These are phyloP conservation scores for Drusus annulatus DNA, from an alignment of 1,140 invertebrate genomes.

Conservation along the genomic window DNA sequence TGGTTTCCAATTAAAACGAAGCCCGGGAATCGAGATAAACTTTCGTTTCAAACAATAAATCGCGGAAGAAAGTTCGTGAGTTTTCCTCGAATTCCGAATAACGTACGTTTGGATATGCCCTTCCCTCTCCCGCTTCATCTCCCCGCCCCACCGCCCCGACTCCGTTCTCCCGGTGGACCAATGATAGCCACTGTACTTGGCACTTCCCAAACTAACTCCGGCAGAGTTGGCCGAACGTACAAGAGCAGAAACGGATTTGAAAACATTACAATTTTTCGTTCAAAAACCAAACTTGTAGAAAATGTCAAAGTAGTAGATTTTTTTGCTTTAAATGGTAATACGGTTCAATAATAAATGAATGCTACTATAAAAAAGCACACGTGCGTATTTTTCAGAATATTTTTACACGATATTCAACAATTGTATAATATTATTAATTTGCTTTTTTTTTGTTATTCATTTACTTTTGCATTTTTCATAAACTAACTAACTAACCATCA, in stretches of 20 bases:
- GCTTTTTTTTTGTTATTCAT: no score
- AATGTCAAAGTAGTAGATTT: no score
- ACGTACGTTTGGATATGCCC: constrained; percentile 27
- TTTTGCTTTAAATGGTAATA: no score
- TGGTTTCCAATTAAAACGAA: constrained; percentile 59
- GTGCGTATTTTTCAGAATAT: no score
- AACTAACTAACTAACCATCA: no score
- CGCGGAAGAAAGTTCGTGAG: constrained; percentile 54
- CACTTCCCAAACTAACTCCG: constrained; percentile 24
- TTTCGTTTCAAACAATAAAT: constrained; percentile 57
- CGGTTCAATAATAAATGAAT: no score
- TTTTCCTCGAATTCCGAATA: constrained; percentile 8
- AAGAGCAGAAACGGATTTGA: not conserved
- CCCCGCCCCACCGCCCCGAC: not conserved
- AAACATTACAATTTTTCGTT: constrained; percentile 8
- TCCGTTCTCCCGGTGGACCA: not conserved
- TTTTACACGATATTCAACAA: no score
- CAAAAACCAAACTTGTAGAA: no score
- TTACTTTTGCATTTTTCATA: no score
- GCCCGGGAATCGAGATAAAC: constrained; percentile 51
- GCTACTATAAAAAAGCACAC: no score
- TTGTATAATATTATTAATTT: no score
- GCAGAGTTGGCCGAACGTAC: not conserved
- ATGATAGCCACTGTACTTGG: constrained; percentile 20
- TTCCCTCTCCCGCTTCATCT: not conserved